Evolutionary conservation across 1,140 invertebrate genomes (phyloP), one percentile per base, ranked within the genome.

Genomic region (Notospermus geniculatus): DNA sequence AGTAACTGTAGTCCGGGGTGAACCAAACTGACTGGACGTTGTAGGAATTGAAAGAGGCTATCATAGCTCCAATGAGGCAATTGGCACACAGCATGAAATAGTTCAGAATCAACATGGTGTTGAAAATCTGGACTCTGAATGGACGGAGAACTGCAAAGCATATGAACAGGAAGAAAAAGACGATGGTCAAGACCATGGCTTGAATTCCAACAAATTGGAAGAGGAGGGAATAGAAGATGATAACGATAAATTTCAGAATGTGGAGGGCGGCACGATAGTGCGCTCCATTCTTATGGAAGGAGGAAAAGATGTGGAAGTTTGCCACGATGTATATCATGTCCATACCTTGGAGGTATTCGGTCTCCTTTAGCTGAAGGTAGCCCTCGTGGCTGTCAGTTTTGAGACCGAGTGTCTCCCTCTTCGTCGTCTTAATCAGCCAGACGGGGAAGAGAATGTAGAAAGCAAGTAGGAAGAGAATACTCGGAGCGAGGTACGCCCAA

Each of bases 361-460:
- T 73, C 64, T 79, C 77, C 56, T 79, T 79, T 54, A 79, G 59
- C 53, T 77, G 68, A 23, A 79, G 59, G 64, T 72, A 77, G 4
- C 67, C 65, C 41, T 78, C 71, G 57, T 79, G 74, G 43, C 71
- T 70, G 28, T 71, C 60, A 17, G 59, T 36, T 36, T 68, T 70
- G 17, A 70, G 61, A 13, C 70, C 67, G 54, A 79, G 58, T 17
- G 69, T 65, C 60, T 77, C 71, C n/a, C 55, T 59, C 27, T 69
- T 62, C 9, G 71, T 76, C 46, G 66, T 69, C 57, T 67, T 70
- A 7, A 76, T 66, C 23, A 79, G 62, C 60, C 72, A 76, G 22
- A 61, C 66, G 25, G 77, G 73, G 32, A 77, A 70, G 5, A 69
- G 52, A 9, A 77, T 46, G 62, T 70, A 78, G 9, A 72, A 23